These are phyloP conservation scores for Diabrotica balteata DNA, from an alignment of 2,888 invertebrate species.

Conservation along the genomic window DNA sequence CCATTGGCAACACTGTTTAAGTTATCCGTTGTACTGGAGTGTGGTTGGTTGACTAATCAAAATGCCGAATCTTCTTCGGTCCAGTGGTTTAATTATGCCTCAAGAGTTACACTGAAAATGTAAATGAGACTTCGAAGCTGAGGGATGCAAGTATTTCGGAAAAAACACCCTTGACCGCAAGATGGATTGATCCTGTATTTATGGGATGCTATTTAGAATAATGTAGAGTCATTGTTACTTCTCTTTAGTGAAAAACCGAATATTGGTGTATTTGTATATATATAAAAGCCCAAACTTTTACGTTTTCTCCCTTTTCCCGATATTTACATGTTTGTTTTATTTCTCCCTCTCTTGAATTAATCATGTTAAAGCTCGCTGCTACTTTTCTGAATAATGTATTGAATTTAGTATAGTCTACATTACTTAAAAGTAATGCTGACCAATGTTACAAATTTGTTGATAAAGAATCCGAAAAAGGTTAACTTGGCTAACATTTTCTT, in stretches of 20 bases:
- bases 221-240: slow-evolving; percentile 53
- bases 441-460: no score
- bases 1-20: slow-evolving; percentile 14
- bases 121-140: slow-evolving; percentile 44
- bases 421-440: no score
- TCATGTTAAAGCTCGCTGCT: slow-evolving; percentile 21
- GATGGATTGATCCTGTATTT: slow-evolving; percentile 53
- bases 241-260: slow-evolving; percentile 46
- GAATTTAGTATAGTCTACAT: no score
- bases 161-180: slow-evolving; percentile 52
- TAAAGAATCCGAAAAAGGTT: no score
- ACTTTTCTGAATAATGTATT: slow-evolving; percentile 21
- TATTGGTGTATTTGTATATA: slow-evolving; percentile 41
- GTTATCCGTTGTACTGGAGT: slow-evolving; percentile 37
- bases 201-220: slow-evolving; percentile 50
- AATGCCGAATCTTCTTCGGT: slow-evolving; percentile 48
- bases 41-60: slow-evolving; percentile 44
- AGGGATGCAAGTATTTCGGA: slow-evolving; percentile 41
- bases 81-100: slow-evolving; percentile 50
- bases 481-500: no score
- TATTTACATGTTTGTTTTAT: slow-evolving; percentile 29
- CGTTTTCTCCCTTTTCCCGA: slow-evolving; percentile 14
- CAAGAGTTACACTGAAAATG: slow-evolving; percentile 49
- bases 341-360: slow-evolving; percentile 21
- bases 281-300: slow-evolving; percentile 32